Evolutionary conservation across 2,888 invertebrate genomes (phyloP), one percentile per base, ranked within the genome.

Genomic region (Rotaria macrura): DNA sequence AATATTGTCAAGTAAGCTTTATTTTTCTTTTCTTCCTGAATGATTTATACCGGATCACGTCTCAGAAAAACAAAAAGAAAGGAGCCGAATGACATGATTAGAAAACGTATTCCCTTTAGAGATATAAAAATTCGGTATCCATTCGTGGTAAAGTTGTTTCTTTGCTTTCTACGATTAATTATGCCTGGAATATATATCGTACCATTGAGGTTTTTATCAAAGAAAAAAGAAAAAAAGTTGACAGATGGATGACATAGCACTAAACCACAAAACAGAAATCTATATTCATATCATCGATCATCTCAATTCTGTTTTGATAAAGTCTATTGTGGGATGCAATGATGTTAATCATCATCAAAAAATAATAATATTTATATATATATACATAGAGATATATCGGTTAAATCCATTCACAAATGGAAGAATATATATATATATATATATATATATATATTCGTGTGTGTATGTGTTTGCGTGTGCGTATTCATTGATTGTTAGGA

Each of bases 241-340:
- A 65, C 65, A 65, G 65, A 65, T 65, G 65, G 65, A 65, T 65
- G 65, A 65, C 65, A 65, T 65, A 65, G 65, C 34, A 65, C 65
- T 65, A 65, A 65, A 65, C 65, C 14, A 29, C 34, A 65, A 29
- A 65, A 34, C 34, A 65, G n/a, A 34, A 65, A 65, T 65, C 34
- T 65, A 65, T 65, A 65, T 17, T 65, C 34, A 4, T 65, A 65
- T 29, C 65, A 65, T 65, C 65, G 65, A 65, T 65, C 65, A 65
- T 65, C 34, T 34, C n/a, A n/a, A 34, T 7, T 34, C 12, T 38
- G 29, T 38, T 65, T 65, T 65, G 65, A 65, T 65, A 34, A 65
- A 65, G 29, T 29, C 65, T 34, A 65, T 65, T 65, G 65, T 34
- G 29, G 29, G 65, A 34, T 34, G 12, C 34, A 65, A 52, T 52